Evolutionary conservation across 2,888 invertebrate species (phyloP), one percentile per base, ranked within the genome.

Genomic region (Oligia strigilis): DNA sequence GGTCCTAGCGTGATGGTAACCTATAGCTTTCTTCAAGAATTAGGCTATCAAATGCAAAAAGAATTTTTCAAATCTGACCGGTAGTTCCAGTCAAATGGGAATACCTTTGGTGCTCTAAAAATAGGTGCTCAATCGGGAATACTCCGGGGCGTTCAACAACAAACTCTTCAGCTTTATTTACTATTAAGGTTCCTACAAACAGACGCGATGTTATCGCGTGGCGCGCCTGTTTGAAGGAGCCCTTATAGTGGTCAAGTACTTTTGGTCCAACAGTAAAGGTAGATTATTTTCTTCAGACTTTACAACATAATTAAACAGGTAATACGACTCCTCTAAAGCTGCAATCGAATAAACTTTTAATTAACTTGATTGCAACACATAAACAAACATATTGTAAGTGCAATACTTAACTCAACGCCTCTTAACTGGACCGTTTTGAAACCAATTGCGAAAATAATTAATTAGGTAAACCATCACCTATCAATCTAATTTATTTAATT

Each of bases 401-500:
- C 74, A 46, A 62, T 14, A 70, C 60, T 55, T 40, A 65, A 36
- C 13, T 36, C 36, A 65, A 75, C 46, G 11, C 72, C 72, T 76
- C 71, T 29, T 29, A 46, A 66, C 36, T 36, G 29, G n/a, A 82
- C 62, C 29, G 55, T 85, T 83, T 72, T 36, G 29, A 69, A 89
- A 83, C 77, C 79, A 81, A 76, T 87, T 87, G 72, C 82, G 72
- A 84, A 80, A 86, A 64, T 62, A 85, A 73, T 72, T 73, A 23
- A 77, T 83, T 78, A 78, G 43, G 78, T 82, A 80, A 82, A 82
- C 75, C 66, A 29, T 29, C 29, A 72, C 72, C 77, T 78, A 78
- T 89, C 82, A 82, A 82, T 83, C 77, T 67, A 72, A 66, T 77
- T 79, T 52, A 72, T 82, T 84, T 75, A 83, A 88, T 89, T 89